phyloP scores from a whole-genome alignment of 2,888 invertebrate genomes.

The Perizoma flavofasciatum region DNA sequence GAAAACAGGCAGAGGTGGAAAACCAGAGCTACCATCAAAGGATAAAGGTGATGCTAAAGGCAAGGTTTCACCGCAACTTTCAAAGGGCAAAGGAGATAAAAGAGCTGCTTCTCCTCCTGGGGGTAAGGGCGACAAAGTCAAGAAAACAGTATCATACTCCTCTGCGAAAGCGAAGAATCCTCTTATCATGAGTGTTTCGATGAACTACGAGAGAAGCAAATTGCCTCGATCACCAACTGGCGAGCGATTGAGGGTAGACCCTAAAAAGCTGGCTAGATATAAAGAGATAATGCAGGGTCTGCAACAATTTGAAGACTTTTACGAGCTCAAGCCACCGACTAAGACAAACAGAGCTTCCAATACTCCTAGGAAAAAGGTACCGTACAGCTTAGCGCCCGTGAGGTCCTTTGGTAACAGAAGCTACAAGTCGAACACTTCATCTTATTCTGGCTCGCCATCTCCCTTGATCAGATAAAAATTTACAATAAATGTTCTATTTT shows the following conservation, averaged over 20 bases:
- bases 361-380: constrained; percentile 55
- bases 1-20: constrained; percentile 30
- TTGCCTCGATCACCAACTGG: constrained; percentile 25
- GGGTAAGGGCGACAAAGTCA: constrained; percentile 37
- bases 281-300: constrained; percentile 67
- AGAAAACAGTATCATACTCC: constrained; percentile 36
- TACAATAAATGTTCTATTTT: background rate
- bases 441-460: constrained; percentile 18
- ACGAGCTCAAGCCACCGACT: constrained; percentile 51
- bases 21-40: constrained; percentile 32
- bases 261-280: constrained; percentile 59
- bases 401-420: constrained; percentile 36
- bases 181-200: constrained; percentile 58
- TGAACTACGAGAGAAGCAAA: constrained; percentile 48
- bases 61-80: constrained; percentile 22
- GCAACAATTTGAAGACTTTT: constrained; percentile 60
- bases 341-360: constrained; percentile 71
- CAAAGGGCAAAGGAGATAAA: constrained; percentile 43
- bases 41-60: constrained; percentile 40
- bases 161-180: constrained; percentile 48
- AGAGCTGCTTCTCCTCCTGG: constrained; percentile 21
- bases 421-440: constrained; percentile 20
- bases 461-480: background rate
- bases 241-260: constrained; percentile 44
- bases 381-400: constrained; percentile 33